Evolutionary conservation across 2,888 invertebrate species (phyloP), one percentile per base, ranked within the genome.

Genomic region (Panorpa germanica): DNA sequence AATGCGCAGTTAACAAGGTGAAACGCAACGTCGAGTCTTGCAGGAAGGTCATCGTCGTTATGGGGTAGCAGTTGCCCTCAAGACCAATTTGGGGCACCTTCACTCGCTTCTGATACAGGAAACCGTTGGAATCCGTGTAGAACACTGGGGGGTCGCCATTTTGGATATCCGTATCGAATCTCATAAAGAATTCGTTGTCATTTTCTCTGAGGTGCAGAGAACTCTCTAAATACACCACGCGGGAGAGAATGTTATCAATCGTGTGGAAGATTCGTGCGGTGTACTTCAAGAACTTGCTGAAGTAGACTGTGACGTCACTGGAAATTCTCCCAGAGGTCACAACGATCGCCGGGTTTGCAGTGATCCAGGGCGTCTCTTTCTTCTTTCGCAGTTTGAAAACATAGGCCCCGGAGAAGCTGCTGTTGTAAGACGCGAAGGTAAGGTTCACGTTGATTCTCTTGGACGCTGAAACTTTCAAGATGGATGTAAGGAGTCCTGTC

Each of bases 351-450:
- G 66, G 65, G 42, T 70, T 66, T 18, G 70, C 70, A 44, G 81
- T 82, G 21, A 71, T 70, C 38, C 70, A 66, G 8, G 83, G 49
- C 2, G 83, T 73, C 43, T 78, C 75, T 43, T 75, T 73, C 48
- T 88, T 82, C 20, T 86, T 78, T 12, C 75, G 67, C 0, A 82
- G 90, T 62, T 82, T 73, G 47, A 98, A 96, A 2, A 98, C 64
- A 48, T 98, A 98, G 0, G 96, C 95, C 0, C 98, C 96, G 8
- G 91, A 91, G n/a, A n/a, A n/a, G n/a, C n/a, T n/a, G n/a, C n/a
- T n/a, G n/a, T n/a, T n/a, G n/a, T n/a, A n/a, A n/a, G n/a, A n/a
- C n/a, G 81, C 76, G 45, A 91, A 88, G 41, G 77, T 74, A n/a
- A n/a, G n/a, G n/a, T n/a, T n/a, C n/a, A n/a, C n/a, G n/a, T n/a